Conservation (phyloP, 2,888 invertebrate species). For the Cryptops parisi region DNA sequence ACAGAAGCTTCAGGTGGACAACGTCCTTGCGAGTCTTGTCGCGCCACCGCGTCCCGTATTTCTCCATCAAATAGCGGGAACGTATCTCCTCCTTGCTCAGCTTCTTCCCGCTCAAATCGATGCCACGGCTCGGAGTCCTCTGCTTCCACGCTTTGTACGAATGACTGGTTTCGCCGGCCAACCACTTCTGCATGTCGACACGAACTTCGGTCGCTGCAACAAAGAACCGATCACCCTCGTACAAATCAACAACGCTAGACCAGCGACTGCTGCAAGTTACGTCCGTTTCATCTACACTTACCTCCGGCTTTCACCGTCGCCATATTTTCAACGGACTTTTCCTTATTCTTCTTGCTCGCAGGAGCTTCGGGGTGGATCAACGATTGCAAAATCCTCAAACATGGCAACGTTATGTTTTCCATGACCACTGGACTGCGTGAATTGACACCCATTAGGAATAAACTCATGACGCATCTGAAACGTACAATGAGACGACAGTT, state of each 20-base stretch:
- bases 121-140: slow-evolving; percentile 37
- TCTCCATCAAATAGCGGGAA: slow-evolving; percentile 51
- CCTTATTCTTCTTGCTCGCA: slow-evolving; percentile 22
- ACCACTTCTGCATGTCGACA: slow-evolving; percentile 57
- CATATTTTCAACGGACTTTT: slow-evolving; percentile 22
- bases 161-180: slow-evolving; percentile 51
- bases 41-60: slow-evolving; percentile 57
- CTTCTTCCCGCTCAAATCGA: slow-evolving; percentile 21
- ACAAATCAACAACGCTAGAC: no score
- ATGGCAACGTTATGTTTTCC: slow-evolving; percentile 82
- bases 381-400: slow-evolving; percentile 75
- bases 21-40: slow-evolving; percentile 30
- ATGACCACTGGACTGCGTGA: slow-evolving; percentile 52
- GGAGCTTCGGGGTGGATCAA: slow-evolving; percentile 42
- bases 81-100: slow-evolving; percentile 30
- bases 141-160: slow-evolving; percentile 57
- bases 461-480: slow-evolving; percentile 51
- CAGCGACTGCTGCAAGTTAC: no score
- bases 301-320: slow-evolving; percentile 21
- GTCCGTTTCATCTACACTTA: no score
- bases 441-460: slow-evolving; percentile 57
- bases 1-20: slow-evolving; percentile 45
- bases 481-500: no score
- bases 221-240: no score
- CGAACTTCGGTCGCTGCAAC: slow-evolving; percentile 43